These are phyloP conservation scores for Melitaea cinxia DNA, from an alignment of 1,140 invertebrate species.

Conservation along the genomic window DNA sequence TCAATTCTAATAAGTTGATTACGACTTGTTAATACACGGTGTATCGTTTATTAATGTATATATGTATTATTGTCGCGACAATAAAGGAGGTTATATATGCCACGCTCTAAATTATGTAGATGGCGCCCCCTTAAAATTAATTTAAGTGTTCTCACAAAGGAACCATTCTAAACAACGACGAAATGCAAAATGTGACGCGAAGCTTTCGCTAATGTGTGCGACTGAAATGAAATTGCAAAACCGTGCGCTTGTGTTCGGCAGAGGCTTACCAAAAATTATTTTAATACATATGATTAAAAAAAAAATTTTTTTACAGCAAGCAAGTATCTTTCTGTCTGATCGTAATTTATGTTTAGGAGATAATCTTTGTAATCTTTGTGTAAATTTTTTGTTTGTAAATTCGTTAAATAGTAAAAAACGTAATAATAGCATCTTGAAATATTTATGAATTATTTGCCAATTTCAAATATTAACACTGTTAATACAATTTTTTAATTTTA, in stretches of 20 bases:
- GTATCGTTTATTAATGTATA: conserved; percentile 28
- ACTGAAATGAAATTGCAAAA: conserved; percentile 25
- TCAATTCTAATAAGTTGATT: too few species aligned
- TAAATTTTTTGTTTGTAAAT: too few species aligned
- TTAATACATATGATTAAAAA: conserved; percentile 3
- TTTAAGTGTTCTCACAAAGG: conserved; percentile 53
- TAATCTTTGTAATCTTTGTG: too few species aligned
- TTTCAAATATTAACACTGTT: too few species aligned
- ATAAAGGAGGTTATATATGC: conserved; percentile 31
- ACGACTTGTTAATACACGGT: too few species aligned
- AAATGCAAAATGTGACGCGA: conserved; percentile 48
- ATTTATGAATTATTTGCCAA: too few species aligned
- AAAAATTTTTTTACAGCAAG: background rate
- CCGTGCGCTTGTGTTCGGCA: background rate
- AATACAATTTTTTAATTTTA: too few species aligned
- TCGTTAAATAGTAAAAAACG: too few species aligned
- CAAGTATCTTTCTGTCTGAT: too few species aligned
- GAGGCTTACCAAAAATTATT: conserved; percentile 13
- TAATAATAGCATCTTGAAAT: too few species aligned
- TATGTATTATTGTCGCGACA: conserved; percentile 17
- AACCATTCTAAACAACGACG: conserved; percentile 49
- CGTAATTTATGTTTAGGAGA: too few species aligned
- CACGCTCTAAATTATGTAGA: conserved; percentile 32
- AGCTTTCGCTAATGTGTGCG: conserved; percentile 54
- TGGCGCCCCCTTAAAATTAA: conserved; percentile 50